Base-by-base conservation (phyloP, 2,888 invertebrate species). In the Xanthostigma xanthostigma region DNA sequence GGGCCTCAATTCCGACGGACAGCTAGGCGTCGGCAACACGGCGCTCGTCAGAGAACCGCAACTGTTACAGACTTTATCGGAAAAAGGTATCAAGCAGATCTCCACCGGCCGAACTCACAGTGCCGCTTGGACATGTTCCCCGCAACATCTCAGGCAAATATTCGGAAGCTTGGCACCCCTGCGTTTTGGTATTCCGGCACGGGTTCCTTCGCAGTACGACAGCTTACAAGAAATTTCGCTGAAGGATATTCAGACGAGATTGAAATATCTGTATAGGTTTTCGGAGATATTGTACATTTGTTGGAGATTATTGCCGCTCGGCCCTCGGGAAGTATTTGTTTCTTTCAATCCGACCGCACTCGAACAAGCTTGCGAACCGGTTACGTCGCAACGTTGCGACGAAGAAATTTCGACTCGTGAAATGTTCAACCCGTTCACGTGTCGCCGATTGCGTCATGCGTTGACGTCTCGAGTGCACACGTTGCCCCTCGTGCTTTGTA, bases 1-100 rank as follows among this genome's bases (percentile, higher is more conserved):
- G 78, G 79, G 79, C n/a, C 71, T 71, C 63, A 79, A 79, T 61
- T 68, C 70, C 38, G 78, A 79, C 57, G 76, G 76, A 6, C 78
- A 79, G 57, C 64, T 79, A 3, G 79, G 78, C 1, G 60, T 78
- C 1, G 73, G 75, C 0, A 74, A 75, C 56, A 71, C 73, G 1
- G 64, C 71, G n/a, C 62, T 72, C 14, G 70, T 76, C 1, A 63
- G 72, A 52, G 75, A 76, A 55, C 78, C 79, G 1, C 70, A 73
- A 57, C 60, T 73, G 9, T 68, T 79, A 27, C 58, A 69, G 2
- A 66, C 67, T 33, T 62, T 79, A 4, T 67, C 66, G 8, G 72
- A 72, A 45, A 74, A 74, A 57, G 65, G 65, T 51, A 70, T 78
- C 44, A 70, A 69, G 59, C 78, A 79, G 65, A 74, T 79, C 44